These are phyloP conservation scores for Orchesella cincta DNA, from an alignment of 1,140 invertebrate species.

Conservation along the genomic window DNA sequence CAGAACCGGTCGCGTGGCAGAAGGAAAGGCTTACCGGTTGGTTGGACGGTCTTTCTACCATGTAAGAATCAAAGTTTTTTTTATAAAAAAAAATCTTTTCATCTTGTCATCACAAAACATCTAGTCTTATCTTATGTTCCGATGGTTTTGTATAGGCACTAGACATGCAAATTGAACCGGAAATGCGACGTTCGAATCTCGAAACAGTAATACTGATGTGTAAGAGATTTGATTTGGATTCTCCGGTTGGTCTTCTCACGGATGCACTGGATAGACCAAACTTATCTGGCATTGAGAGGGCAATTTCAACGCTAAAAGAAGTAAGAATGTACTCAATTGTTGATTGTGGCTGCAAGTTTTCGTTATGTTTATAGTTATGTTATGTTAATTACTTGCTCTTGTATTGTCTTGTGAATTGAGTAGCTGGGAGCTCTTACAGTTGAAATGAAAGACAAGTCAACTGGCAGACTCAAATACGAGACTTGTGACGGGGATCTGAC, in stretches of 20 bases:
- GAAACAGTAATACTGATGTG: constrained; percentile 76
- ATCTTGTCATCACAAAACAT: background rate
- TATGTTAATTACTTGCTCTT: background rate
- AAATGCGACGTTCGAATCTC: constrained; percentile 78
- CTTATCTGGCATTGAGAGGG: constrained; percentile 75
- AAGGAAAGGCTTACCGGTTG: constrained; percentile 84
- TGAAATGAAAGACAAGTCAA: too few relatives aligned
- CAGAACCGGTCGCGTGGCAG: constrained; percentile 79
- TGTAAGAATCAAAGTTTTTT: too few relatives aligned
- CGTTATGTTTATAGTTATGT: too few relatives aligned
- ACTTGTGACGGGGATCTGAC: constrained; percentile 85
- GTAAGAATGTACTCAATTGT: constrained; percentile 55
- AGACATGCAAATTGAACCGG: constrained; percentile 65
- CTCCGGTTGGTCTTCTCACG: constrained; percentile 77
- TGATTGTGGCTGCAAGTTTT: background rate
- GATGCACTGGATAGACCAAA: constrained; percentile 85
- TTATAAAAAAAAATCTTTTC: background rate
- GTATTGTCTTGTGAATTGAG: background rate
- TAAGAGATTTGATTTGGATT: constrained; percentile 81
- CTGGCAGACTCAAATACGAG: constrained; percentile 53
- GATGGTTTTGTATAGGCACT: constrained; percentile 57
- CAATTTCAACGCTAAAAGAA: constrained; percentile 83
- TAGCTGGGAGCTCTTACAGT: background rate
- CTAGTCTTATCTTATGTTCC: too few relatives aligned
- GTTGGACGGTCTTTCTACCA: constrained; percentile 72